Percentiles rank a stretch among this genome's conserved stretches.
Evolutionary conservation across 2,113 vertebrate species (phyloP).

Genomic region (Pagrus major): DNA sequence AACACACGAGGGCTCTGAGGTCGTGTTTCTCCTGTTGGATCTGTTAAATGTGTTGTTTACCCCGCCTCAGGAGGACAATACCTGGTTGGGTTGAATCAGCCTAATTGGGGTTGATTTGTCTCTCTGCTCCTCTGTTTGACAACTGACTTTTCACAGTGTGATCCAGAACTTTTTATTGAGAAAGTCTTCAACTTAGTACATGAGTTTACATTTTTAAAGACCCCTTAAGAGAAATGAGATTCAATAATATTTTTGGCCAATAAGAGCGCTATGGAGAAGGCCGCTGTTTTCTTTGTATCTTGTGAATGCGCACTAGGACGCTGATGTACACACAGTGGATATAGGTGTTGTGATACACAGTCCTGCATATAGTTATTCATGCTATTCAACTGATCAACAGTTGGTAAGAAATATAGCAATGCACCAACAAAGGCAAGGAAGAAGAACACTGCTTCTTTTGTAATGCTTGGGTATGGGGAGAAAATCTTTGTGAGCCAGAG

Average conservation of each 20-base stretch:
- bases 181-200: background rate
- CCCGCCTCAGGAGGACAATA: conserved; percentile 12
- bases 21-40: conserved; percentile 40
- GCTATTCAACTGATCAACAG: background rate
- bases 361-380: background rate
- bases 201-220: background rate
- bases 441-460: background rate
- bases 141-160: conserved; percentile 10
- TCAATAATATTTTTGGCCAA: background rate
- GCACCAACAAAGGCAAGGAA: background rate
- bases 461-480: background rate
- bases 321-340: background rate
- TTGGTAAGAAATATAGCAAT: background rate
- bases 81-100: conserved; percentile 34
- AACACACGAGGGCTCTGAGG: conserved; percentile 30
- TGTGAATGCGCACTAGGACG: background rate
- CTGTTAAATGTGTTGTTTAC: conserved; percentile 55
- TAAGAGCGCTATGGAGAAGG: background rate
- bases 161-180: conserved; percentile 19
- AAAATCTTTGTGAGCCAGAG: background rate
- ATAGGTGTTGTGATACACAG: too few species aligned
- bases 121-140: conserved; percentile 21
- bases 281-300: background rate
- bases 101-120: conserved; percentile 43
- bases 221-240: background rate